Conservation (phyloP, 1,140 invertebrate species). For the Venustaconcha ellipsiformis region DNA sequence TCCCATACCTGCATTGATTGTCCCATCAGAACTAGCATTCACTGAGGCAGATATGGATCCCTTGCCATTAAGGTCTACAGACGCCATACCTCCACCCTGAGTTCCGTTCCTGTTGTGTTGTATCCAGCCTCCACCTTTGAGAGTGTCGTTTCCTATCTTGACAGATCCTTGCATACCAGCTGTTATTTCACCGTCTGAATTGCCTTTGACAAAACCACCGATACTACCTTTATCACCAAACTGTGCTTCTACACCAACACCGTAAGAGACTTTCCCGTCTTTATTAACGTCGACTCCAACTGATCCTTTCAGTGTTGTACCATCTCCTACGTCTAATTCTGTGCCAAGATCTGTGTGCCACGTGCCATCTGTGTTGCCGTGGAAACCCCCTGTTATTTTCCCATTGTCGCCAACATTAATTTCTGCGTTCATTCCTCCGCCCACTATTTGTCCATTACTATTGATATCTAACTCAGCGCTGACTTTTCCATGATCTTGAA, state of each 20-base stretch:
- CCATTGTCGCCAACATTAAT: neutral
- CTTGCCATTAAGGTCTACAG: neutral
- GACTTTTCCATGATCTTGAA: neutral
- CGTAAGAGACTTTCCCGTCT: neutral
- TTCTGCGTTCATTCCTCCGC: neutral
- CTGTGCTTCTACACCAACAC: constrained; percentile 1
- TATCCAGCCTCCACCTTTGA: neutral
- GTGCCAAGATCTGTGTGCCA: neutral
- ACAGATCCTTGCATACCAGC: neutral
- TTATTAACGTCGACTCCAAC: neutral
- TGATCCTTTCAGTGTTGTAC: neutral
- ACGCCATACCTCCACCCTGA: neutral
- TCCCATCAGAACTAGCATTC: constrained; percentile 5
- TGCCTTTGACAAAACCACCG: constrained; percentile 2
- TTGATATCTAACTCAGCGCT: neutral
- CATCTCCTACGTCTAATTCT: constrained; percentile 3
- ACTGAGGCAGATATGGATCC: neutral
- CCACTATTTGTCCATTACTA: neutral
- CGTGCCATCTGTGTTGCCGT: neutral
- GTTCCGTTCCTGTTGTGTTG: constrained; percentile 2
- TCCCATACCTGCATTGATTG: neutral
- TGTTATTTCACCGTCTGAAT: constrained; percentile 3
- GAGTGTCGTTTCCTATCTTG: neutral
- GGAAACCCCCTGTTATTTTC: neutral
- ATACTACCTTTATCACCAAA: neutral